phyloP scores from a whole-genome alignment of 1,140 invertebrate species.

The Caerostris darwini region DNA sequence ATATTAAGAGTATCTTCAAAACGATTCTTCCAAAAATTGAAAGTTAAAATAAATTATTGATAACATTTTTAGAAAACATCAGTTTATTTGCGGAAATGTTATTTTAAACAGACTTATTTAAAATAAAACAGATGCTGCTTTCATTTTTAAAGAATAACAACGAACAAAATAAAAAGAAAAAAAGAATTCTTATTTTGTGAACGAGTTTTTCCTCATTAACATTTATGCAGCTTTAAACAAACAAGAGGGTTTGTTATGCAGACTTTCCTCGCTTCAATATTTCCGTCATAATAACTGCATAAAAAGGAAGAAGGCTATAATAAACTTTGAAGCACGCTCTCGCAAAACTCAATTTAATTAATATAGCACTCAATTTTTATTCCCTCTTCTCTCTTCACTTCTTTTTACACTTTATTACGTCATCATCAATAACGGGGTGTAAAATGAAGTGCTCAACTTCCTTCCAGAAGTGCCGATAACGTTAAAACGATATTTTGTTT shows the following conservation, averaged over 20 bases:
- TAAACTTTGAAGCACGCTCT: not conserved
- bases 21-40: no score
- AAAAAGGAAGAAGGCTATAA: not conserved
- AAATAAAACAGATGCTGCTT: not conserved
- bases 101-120: not conserved
- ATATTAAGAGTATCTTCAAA: no score
- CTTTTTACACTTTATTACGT: conserved; percentile 31
- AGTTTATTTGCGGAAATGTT: not conserved
- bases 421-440: conserved; percentile 37
- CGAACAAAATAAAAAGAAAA: not conserved
- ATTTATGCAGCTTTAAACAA: not conserved
- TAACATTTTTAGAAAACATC: no score
- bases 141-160: not conserved
- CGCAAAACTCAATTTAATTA: not conserved
- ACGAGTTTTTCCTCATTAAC: not conserved
- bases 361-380: conserved; percentile 19
- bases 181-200: not conserved
- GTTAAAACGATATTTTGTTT: not conserved
- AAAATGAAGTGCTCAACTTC: conserved; percentile 27
- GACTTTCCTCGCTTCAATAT: not conserved
- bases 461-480: conserved; percentile 37
- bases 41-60: no score
- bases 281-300: not conserved
- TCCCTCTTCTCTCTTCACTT: not conserved
- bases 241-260: not conserved